A percentile compares a stretch with the other conserved stretches of the same genome.
Evolutionary conservation across 1,140 invertebrate species (phyloP).

Genomic region (Homarus americanus): DNA sequence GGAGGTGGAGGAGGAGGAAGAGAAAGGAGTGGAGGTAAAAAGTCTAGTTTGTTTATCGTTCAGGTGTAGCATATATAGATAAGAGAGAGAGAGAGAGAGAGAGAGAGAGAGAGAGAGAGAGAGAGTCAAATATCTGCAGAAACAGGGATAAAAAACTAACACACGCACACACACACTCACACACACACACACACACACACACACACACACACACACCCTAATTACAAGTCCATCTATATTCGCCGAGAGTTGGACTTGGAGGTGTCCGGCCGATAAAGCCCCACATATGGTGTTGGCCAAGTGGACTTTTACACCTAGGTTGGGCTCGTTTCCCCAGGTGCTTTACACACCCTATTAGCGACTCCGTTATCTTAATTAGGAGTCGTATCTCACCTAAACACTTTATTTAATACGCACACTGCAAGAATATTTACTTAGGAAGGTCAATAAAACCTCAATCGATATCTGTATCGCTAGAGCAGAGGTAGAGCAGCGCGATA

Average conservation of each 20-base stretch:
- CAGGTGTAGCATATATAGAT: too few relatives aligned
- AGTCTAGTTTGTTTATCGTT: too few relatives aligned
- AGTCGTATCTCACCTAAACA: not conserved
- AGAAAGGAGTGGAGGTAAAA: too few relatives aligned
- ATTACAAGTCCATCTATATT: not conserved
- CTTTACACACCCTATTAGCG: not conserved
- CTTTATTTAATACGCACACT: not conserved
- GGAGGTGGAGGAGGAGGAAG: too few relatives aligned
- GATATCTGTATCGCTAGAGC: not conserved
- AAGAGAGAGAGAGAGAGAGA: slow-evolving; percentile 57
- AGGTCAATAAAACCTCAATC: not conserved
- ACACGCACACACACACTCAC: not conserved
- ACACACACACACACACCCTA: not conserved
- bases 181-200: slow-evolving; percentile 4
- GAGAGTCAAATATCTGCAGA: not conserved
- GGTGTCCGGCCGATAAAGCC: not conserved
- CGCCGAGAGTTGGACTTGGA: not conserved
- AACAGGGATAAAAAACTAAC: not conserved
- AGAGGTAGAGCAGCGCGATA: not conserved
- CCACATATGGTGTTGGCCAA: not conserved
- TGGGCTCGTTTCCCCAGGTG: not conserved
- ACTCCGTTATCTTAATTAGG: not conserved
- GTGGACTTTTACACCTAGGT: not conserved
- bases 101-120: slow-evolving; percentile 57
- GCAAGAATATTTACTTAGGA: slow-evolving; percentile 9